Percentiles rank a stretch among this genome's conserved stretches.
Conservation (phyloP, 2,888 invertebrate species). For the Drosophila planitibia region DNA sequence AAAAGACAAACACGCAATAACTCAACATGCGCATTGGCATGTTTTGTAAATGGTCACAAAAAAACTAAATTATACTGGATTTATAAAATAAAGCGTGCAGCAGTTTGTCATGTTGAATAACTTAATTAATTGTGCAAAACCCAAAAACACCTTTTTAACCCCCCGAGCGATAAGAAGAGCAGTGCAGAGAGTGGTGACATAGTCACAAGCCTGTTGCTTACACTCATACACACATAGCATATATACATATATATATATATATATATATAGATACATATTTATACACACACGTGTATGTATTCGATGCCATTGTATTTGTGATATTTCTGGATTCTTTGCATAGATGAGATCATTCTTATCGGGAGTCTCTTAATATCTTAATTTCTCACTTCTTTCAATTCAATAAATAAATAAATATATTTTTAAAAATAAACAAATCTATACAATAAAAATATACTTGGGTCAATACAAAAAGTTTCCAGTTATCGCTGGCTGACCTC, state of each 20-base stretch:
- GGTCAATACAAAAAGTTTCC: constrained; percentile 13
- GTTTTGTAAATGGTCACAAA: neutral
- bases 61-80: neutral
- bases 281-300: neutral
- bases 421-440: neutral
- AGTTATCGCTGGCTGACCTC: constrained; percentile 41
- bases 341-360: constrained; percentile 7
- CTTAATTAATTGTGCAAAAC: constrained; percentile 1
- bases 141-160: constrained; percentile 22
- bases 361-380: neutral
- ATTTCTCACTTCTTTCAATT: neutral
- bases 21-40: constrained; percentile 1
- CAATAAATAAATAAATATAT: neutral
- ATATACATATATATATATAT: neutral
- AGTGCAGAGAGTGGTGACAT: neutral
- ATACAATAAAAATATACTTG: neutral
- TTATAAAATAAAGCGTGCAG: neutral
- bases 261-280: neutral
- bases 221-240: neutral
- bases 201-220: constrained; percentile 17
- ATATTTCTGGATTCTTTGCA: constrained; percentile 10
- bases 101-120: neutral
- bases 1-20: neutral
- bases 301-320: neutral
- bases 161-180: constrained; percentile 17